Base-by-base conservation (phyloP, 2,113 vertebrate genomes). In the Nibea coibor region DNA sequence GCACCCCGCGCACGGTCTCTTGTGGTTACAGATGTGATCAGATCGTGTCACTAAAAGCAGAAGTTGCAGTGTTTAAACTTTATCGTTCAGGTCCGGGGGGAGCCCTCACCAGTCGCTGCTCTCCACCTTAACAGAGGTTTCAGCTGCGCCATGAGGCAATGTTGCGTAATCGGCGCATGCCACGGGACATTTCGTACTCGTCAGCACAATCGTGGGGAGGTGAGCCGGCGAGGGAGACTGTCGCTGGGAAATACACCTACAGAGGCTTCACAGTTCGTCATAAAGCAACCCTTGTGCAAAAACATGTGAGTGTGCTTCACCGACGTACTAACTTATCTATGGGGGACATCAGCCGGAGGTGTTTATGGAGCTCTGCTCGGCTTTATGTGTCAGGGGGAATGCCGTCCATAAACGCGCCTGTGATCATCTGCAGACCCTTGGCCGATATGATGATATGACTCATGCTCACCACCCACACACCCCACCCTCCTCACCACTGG, bases 71-170 rank as follows among this genome's bases (percentile, higher is more conserved):
- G 1, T 15, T 39, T 9, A 9, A 28, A 22, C 17, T 20, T 20
- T 4, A 4, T n/a, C 10, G 17, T 31, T 5, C 3, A 2, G 17
- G 10, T 1, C 51, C 20, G 1, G 22, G 4, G 12, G 28, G 5
- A 12, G 1, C 0, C 20, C 20, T 59, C 42, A 7, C 19, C 51
- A 56, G 0, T 24, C 11, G 1, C 1, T 6, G 1, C 4, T 73
- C 47, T 73, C 63, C 56, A 54, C 66, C 43, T 80, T 57, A 59
- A 71, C 75, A 51, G 43, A 53, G 8, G 12, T 80, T 61, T 24
- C 53, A 28, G 24, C 43, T n/a, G 79, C 81, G 53, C 10, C 9
- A 78, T 93, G 92, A 93, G 75, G 90, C 88, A 91, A 93, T 76
- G 75, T 92, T 93, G 90, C 91, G 87, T 20, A 87, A 91, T 72